A percentile compares a stretch with the other conserved stretches of the same genome.
phyloP scores from a whole-genome alignment of 2,113 vertebrate genomes.

The Charadrius vociferus region DNA sequence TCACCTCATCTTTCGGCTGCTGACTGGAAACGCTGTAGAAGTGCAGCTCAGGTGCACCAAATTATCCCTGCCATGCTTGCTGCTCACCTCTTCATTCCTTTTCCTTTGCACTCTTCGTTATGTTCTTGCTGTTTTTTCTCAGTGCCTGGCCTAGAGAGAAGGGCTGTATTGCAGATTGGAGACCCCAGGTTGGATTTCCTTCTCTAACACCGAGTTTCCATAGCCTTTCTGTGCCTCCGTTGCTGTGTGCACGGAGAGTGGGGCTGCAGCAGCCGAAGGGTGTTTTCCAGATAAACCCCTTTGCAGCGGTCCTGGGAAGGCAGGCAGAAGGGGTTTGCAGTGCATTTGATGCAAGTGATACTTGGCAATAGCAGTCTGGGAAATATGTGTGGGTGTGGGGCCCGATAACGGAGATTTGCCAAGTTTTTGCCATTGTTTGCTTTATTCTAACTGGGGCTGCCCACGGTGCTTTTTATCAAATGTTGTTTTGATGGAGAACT shows the following conservation, averaged over 20 bases:
- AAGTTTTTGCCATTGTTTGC: not conserved
- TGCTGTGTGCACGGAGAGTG: fast-evolving
- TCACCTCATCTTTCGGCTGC: not conserved
- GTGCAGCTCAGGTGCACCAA: not conserved
- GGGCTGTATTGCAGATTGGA: not conserved
- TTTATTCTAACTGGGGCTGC: not conserved
- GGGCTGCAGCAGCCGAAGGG: not conserved
- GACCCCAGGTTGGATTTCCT: not conserved
- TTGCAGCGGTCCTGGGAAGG: not conserved
- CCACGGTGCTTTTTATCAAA: not conserved
- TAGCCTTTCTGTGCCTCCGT: not conserved
- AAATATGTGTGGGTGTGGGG: not conserved
- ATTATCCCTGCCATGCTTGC: not conserved
- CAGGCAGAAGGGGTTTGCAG: not conserved
- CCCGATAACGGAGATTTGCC: fast-evolving
- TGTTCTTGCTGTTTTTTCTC: not conserved
- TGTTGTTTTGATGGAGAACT: not conserved
- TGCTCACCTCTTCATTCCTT: not conserved
- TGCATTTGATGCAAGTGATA: not conserved
- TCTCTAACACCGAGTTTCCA: fast-evolving
- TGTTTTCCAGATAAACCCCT: not conserved
- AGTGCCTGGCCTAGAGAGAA: not conserved
- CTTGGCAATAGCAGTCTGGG: not conserved
- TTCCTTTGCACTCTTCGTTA: not conserved
- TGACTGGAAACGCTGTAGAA: not conserved